Percentiles rank a stretch among this genome's conserved stretches.
These are phyloP conservation scores for Mormoops blainvillei DNA, from an alignment of 2,113 vertebrate genomes.

Conservation along the genomic window DNA sequence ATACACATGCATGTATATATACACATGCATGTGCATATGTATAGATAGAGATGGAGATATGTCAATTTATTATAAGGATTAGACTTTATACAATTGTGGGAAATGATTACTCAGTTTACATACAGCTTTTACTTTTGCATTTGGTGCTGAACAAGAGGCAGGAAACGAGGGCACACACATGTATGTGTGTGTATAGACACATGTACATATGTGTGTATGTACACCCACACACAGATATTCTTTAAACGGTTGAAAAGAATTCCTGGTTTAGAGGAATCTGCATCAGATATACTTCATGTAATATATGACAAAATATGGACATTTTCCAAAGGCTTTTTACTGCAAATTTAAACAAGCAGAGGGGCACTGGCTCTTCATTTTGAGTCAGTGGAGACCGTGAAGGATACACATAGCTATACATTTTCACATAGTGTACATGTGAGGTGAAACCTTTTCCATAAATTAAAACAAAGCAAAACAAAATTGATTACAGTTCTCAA, in stretches of 20 bases:
- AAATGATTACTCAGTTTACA: not conserved
- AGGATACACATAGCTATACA: not conserved
- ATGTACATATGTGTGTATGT: too few relatives aligned
- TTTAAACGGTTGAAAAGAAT: not conserved
- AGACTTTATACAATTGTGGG: not conserved
- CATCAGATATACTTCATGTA: not conserved
- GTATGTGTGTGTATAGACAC: too few relatives aligned
- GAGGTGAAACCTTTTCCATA: not conserved
- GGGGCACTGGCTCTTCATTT: fast-evolving
- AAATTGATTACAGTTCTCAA: not conserved
- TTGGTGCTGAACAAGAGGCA: not conserved
- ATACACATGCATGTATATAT: too few relatives aligned
- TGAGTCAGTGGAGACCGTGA: not conserved
- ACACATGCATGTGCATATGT: too few relatives aligned
- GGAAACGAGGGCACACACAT: too few relatives aligned
- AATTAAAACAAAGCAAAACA: not conserved
- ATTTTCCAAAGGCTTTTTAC: not conserved
- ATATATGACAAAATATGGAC: not conserved
- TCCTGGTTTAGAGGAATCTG: not conserved
- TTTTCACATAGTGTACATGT: not conserved
- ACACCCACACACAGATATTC: too few relatives aligned
- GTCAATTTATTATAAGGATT: not conserved
- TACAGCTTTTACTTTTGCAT: not conserved
- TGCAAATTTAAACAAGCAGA: not conserved
- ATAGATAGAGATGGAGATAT: not conserved